Base-by-base conservation (phyloP, 1,140 invertebrate genomes). In the Oscheius sp. region DNA sequence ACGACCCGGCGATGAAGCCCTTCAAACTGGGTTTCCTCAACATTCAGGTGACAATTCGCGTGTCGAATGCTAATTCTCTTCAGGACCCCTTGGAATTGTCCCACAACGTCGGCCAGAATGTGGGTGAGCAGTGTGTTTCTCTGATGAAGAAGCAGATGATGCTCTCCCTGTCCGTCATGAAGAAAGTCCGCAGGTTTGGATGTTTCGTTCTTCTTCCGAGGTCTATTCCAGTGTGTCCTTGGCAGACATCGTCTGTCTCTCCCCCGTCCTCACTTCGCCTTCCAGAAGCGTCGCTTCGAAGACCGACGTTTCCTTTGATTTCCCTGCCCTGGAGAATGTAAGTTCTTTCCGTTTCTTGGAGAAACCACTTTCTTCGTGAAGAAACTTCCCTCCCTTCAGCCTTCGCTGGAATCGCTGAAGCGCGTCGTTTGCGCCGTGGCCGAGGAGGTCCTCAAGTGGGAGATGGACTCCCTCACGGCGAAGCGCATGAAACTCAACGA, bases 1-100 rank as follows among this genome's bases (percentile, higher is more conserved):
- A 73, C 65, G 58, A 69, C 13, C 10, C 18, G 15, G 35, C 26
- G 10, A 7, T 23, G 13, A 67, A 69, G 18, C 23, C 15, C 26
- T 69, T 69, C 52, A 69, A 69, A 36, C 32, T 68, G n/a, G 20
- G 15, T 15, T 15, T 20, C 18, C 42, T 68, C n/a, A 68, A 68
- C 65, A 63, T 68, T 65, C 65, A 68, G 52, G 65, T 65, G 28
- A 20, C 18, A 4, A 66, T 0, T 13, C 18, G 20, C 15, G 42
- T 28, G n/a, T 64, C 61, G 0, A n/a, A 36, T 20, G 20, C 23
- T 34, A 63, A 32, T 13, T 32, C 10, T 10, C 31, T 69, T 23
- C 66, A 69, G 58, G 67, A 69, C 62, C 67, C 67, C 3, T 18
- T 69, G 15, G 67, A 69, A 67, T 29, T 13, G n/a, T 68, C 58